These are phyloP conservation scores for Stomatorhinus ivindoensis DNA, from an alignment of 2,113 vertebrate species.

Conservation along the genomic window DNA sequence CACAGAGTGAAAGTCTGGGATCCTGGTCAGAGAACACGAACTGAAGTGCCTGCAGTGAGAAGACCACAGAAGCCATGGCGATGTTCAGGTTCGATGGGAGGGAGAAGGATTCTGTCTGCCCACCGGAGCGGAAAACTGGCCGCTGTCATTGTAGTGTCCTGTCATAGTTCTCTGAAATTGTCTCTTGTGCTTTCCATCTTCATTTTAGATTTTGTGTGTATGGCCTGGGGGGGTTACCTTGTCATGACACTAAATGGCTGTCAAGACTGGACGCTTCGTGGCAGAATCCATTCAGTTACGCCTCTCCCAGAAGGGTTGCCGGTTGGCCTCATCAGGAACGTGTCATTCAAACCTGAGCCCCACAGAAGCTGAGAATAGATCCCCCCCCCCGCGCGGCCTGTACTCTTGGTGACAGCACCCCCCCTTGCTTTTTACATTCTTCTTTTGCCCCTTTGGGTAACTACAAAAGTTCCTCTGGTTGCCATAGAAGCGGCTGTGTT, in stretches of 20 bases:
- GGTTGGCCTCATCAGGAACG: not conserved
- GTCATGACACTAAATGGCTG: conserved; percentile 2
- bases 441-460: not conserved
- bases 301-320: not conserved
- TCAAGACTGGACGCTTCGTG: not conserved
- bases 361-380: conserved; percentile 9
- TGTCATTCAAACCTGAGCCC: not conserved
- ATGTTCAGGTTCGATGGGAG: not conserved
- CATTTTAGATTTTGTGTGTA: not conserved
- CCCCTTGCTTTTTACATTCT: not conserved
- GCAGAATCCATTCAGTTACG: not conserved
- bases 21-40: not conserved
- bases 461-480: not conserved
- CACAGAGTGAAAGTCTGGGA: not conserved
- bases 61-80: not conserved
- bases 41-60: not conserved
- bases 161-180: not conserved
- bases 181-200: not conserved
- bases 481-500: not conserved
- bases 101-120: not conserved
- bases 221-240: not conserved
- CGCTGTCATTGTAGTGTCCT: not conserved
- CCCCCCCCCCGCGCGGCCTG: not conserved
- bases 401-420: not conserved
- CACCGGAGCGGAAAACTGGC: conserved; percentile 18